These are phyloP conservation scores for Echinarachnius parma DNA, from an alignment of 53 echinoderm and acorn worm species.

Conservation along the genomic window DNA sequence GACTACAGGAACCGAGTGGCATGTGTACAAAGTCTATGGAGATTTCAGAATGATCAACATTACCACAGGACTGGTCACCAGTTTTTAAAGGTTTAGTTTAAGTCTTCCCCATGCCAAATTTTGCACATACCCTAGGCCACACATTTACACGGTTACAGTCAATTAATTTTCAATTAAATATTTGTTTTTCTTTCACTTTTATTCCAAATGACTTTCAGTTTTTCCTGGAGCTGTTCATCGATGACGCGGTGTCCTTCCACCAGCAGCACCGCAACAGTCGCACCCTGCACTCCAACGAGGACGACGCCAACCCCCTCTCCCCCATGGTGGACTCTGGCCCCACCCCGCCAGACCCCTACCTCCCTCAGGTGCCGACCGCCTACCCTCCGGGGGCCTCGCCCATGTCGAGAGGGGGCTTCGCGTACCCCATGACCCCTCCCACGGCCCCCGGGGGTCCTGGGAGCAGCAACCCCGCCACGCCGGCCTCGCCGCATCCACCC, in stretches of 20 bases:
- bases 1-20: too few species aligned
- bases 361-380: slow-evolving; percentile 46
- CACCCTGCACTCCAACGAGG: slow-evolving; percentile 69
- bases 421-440: slow-evolving; percentile 74
- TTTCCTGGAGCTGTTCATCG: slow-evolving; percentile 91
- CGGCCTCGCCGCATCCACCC: slow-evolving; percentile 92
- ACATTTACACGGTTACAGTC: too few species aligned
- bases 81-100: too few species aligned
- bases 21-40: too few species aligned
- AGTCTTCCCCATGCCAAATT: too few species aligned
- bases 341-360: slow-evolving; percentile 34
- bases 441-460: slow-evolving; percentile 62
- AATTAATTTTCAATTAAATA: too few species aligned
- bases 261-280: slow-evolving; percentile 56
- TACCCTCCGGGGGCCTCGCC: slow-evolving; percentile 75
- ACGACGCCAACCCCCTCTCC: slow-evolving; percentile 79
- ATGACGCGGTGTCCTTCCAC: slow-evolving; percentile 61
- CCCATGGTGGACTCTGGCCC: slow-evolving; percentile 79
- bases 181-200: too few species aligned
- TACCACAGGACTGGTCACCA: too few species aligned
- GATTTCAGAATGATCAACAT: too few species aligned
- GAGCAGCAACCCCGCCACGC: slow-evolving; percentile 87
- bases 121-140: too few species aligned
- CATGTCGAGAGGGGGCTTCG: slow-evolving; percentile 70
- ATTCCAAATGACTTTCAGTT: too few species aligned